Base-by-base conservation (phyloP, 2,113 vertebrate species). In the Cheirogaleus medius region DNA sequence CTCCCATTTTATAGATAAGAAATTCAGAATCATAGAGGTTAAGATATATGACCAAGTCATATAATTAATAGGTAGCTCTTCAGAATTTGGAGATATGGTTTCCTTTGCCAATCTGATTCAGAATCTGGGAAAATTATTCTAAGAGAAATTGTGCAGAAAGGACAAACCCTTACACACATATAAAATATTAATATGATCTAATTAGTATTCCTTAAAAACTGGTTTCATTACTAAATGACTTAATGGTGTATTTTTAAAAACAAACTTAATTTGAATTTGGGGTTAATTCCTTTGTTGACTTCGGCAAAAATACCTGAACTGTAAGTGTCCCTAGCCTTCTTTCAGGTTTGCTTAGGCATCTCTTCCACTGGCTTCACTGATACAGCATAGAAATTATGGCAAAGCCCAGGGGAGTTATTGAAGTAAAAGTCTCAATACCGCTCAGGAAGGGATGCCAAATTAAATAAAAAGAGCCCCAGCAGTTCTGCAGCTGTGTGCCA, bases 361-460 rank as follows among this genome's bases (percentile, higher is more conserved):
- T 77, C 93, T 73, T 93, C 66, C 14, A 17, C 49, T 95, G 97
- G 56, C 94, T 94, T 83, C 71, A 81, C 92, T 87, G 95, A 93
- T 92, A 58, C 47, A 82, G 34, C 49, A n/a, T n/a, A 90, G 96
- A 95, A 96, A 98, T 93, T 76, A 96, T 90, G 93, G 91, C 93
- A 93, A 95, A 97, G 86, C 98, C 96, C 97, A 95, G 60, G n/a
- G 95, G 97, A 97, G 97, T 87, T 90, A 7, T 97, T 96, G 96
- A 85, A 95, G 94, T 81, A 17, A 69, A 87, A 96, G 89, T 92
- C 97, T 97, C 96, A 94, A 0, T 73, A 96, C 93, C 90, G 93
- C 96, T 97, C 93, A 95, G 97, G 96, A 98, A 98, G 91, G 89
- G 95, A 90, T 94, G 97, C 97, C 97, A 97, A 96, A 97, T 97